Evolutionary conservation across 2,113 vertebrate species (phyloP), one percentile per base, ranked within the genome.

Genomic region (Numida meleagris): DNA sequence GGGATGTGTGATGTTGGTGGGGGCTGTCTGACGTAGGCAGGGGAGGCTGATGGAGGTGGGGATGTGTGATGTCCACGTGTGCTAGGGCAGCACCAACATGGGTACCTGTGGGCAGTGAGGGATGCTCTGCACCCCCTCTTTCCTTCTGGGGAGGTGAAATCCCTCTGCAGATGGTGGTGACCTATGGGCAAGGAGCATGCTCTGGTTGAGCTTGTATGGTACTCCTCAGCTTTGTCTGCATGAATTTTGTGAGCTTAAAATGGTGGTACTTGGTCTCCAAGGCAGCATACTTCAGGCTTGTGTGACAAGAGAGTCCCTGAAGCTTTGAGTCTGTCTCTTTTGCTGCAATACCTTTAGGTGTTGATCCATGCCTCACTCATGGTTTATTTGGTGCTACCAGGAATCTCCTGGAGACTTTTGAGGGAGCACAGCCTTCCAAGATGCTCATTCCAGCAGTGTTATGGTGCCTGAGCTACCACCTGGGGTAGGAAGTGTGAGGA

Each of bases 331-430:
- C 38, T 50, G 42, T 10, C 40, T 66, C 61, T 0, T 1, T 2
- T 5, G 20, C 50, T 76, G 40, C 27, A 11, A 3, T 25, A 29
- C 34, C 51, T 71, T 3, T 7, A 13, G 24, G 16, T 63, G 46
- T 46, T 34, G 36, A n/a, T 29, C 12, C 1, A 1, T 58, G 15
- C n/a, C 36, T 76, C 0, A 0, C 25, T 62, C 3, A 24, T 53
- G 45, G 10, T 53, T 58, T 40, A 19, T 21, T 70, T 1, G 0
- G 19, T 6, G 4, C 36, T 50, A 24, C 25, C 62, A 25, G 45
- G 42, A 63, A 48, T 18, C 43, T 82, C 8, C 34, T 7, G 12
- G 34, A 78, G 53, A 8, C 12, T 43, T 84, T 7, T 50, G 34
- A 15, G 67, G 61, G 33, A 31, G 4, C 10, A 29, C 34, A 50